A percentile compares a stretch with the other conserved stretches of the same genome.
Conservation (phyloP, 2,888 invertebrate species). For the Mesochorus sp. region DNA sequence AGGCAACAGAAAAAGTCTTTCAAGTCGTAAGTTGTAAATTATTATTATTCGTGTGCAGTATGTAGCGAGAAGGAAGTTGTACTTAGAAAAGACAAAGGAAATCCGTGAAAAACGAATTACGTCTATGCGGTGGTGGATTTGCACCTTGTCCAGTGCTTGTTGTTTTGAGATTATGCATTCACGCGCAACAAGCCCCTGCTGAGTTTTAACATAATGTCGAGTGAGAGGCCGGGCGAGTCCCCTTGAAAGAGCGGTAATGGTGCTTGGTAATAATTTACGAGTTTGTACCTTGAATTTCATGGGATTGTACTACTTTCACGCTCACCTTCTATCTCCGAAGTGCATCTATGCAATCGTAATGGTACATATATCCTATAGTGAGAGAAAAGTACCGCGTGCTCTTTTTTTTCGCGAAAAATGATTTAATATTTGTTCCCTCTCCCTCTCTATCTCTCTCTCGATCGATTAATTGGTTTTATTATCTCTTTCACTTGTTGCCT, state of each 20-base stretch:
- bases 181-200: slow-evolving; percentile 53
- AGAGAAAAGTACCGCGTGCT: too few species aligned
- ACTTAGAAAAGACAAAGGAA: slow-evolving; percentile 37
- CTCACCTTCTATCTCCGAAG: neutral
- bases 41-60: neutral
- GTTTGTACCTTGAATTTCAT: slow-evolving; percentile 24
- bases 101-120: slow-evolving; percentile 66
- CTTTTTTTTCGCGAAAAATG: too few species aligned
- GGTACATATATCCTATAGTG: too few species aligned
- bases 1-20: slow-evolving; percentile 6
- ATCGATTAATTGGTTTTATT: neutral
- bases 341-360: slow-evolving; percentile 1
- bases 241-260: slow-evolving; percentile 41
- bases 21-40: neutral
- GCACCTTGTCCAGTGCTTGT: slow-evolving; percentile 55
- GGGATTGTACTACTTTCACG: slow-evolving; percentile 27
- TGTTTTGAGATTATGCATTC: slow-evolving; percentile 70
- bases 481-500: too few species aligned
- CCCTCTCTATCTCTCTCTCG: neutral
- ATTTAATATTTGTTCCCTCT: neutral
- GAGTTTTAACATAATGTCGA: slow-evolving; percentile 45
- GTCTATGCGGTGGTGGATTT: slow-evolving; percentile 51
- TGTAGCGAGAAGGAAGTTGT: slow-evolving; percentile 16
- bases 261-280: slow-evolving; percentile 60
- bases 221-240: slow-evolving; percentile 34